Percentiles rank a stretch among this genome's conserved stretches.
Evolutionary conservation across 1,140 invertebrate species (phyloP).

Genomic region (Octopus sinensis): DNA sequence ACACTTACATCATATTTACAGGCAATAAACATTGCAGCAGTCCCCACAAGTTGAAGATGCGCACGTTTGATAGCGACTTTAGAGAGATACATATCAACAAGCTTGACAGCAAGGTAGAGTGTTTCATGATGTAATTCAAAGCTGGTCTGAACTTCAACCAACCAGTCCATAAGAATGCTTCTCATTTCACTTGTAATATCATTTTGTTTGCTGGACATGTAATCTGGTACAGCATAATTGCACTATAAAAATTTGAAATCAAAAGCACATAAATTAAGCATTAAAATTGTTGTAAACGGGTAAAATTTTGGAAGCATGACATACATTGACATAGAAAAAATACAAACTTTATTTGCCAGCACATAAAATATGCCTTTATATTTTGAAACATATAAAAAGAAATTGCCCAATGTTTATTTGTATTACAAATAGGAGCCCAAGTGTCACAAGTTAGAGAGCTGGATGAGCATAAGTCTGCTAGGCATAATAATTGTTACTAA

Average conservation of each 20-base stretch:
- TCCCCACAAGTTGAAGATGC: conserved; percentile 83
- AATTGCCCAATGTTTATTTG: too few species aligned
- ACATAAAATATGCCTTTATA: too few species aligned
- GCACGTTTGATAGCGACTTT: conserved; percentile 55
- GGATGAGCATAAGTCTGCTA: too few species aligned
- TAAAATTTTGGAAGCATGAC: conserved; percentile 23
- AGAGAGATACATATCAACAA: conserved; percentile 86
- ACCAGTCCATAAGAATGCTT: conserved; percentile 92
- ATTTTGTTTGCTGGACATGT: conserved; percentile 72
- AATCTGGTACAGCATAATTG: conserved; percentile 73
- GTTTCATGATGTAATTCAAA: conserved; percentile 99
- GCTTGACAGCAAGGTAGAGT: conserved; percentile 90
- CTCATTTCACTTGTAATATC: conserved; percentile 80
- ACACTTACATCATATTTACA: conserved; percentile 89
- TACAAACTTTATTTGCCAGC: too few species aligned
- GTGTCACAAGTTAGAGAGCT: too few species aligned
- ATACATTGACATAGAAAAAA: too few species aligned
- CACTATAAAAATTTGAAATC: conserved; percentile 54
- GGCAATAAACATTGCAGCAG: conserved; percentile 86
- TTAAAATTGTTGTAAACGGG: conserved; percentile 13
- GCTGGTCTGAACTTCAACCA: conserved; percentile 93
- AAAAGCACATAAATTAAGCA: too few species aligned
- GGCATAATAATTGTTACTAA: too few species aligned
- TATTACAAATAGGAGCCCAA: too few species aligned
- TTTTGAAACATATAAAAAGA: too few species aligned